Evolutionary conservation across 2,888 invertebrate genomes (phyloP), one percentile per base, ranked within the genome.

Genomic region (Drosophila yooni): DNA sequence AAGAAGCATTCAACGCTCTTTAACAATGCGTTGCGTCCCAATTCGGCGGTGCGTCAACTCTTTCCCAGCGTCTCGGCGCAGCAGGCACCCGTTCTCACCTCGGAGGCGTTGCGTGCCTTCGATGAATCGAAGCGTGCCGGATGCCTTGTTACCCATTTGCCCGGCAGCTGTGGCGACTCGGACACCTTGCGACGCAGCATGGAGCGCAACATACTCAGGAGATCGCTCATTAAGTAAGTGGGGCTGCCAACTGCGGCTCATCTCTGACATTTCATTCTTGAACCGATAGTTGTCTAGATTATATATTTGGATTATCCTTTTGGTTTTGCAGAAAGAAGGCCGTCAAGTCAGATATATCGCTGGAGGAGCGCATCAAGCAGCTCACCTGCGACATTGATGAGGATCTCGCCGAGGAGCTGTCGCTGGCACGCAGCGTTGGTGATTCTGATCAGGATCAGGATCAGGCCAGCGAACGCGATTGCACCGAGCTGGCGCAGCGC

Each of bases 341-440:
- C 56, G 89, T 91, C 25, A 92, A 92, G 77, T 91, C 93, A 18
- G 97, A 97, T 80, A 96, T 97, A 61, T 97, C 97, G 0, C 94
- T 98, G 46, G 97, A 97, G 66, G 98, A 98, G 90, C 95, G 97
- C 74, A 97, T 98, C 79, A 96, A 97, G 54, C 96, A 96, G 90
- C 94, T 98, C 57, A 98, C 98, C 1, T 97, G 97, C 91, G 96
- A 97, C 91, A 96, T 97, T 46, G 97, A 97, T 73, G 97, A 97
- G 54, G 95, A 95, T 53, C 71, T 86, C 2, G 85, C 52, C 18
- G 85, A 86, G 83, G 85, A 86, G 48, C 56, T 86, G 3, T 65
- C 83, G 36, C 53, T 83, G 10, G 58, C 70, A 7, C 80, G 88
- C 46, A 71, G 71, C 21, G 74, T 81, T n/a, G 75, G 56, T 46